Percentiles rank a stretch among this genome's conserved stretches.
These are phyloP conservation scores for Macrostomum lignano DNA, from an alignment of 1,140 invertebrate genomes.

Conservation along the genomic window DNA sequence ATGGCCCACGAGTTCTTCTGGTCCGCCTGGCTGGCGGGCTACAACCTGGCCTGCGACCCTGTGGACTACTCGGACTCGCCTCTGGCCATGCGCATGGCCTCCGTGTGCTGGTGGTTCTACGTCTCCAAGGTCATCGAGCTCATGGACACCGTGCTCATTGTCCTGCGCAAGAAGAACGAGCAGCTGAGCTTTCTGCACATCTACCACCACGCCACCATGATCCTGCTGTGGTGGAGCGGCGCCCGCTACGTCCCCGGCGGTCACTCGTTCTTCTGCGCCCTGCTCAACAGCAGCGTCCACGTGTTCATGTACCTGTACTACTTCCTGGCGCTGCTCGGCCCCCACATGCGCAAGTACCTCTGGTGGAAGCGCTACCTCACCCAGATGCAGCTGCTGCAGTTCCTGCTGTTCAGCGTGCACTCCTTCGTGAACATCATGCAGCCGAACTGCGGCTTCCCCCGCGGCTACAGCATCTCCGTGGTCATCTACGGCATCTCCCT, in stretches of 20 bases:
- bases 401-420: constrained; percentile 19
- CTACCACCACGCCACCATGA: constrained; percentile 44
- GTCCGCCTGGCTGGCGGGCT: too few species aligned
- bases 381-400: constrained; percentile 22
- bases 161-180: constrained; percentile 50
- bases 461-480: constrained; percentile 17
- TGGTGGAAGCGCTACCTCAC: constrained; percentile 29
- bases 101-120: constrained; percentile 76
- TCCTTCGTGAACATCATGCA: constrained; percentile 11
- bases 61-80: constrained; percentile 13
- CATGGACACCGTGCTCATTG: constrained; percentile 65
- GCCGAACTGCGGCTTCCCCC: constrained; percentile 13
- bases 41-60: constrained; percentile 13
- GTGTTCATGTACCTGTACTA: constrained; percentile 28
- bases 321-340: constrained; percentile 20
- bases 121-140: constrained; percentile 85
- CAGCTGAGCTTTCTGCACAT: constrained; percentile 57
- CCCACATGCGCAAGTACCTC: constrained; percentile 23
- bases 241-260: constrained; percentile 83
- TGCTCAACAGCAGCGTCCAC: constrained; percentile 26
- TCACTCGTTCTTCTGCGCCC: constrained; percentile 26
- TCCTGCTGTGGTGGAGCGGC: constrained; percentile 56
- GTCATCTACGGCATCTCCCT: constrained; percentile 18
- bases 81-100: constrained; percentile 37
- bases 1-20: too few species aligned